Conservation (phyloP, 2,888 invertebrate genomes). For the Microplitis deprimator region DNA sequence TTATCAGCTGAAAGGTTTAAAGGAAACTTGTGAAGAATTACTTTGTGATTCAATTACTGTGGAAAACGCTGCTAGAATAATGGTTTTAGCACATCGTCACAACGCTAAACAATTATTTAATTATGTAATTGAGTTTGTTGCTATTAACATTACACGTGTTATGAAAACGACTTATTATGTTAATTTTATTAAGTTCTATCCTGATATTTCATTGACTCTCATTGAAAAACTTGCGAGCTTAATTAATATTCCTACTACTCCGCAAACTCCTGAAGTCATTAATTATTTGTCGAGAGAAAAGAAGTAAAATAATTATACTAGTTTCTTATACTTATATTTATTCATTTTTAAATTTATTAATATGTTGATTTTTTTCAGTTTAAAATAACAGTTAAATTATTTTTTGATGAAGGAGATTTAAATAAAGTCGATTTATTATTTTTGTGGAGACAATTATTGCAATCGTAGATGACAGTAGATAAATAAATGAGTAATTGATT, state of each 20-base stretch:
- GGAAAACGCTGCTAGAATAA: background rate
- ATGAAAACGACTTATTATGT: background rate
- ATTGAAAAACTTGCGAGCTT: background rate
- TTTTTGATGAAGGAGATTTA: too few species aligned
- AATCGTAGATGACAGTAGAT: too few species aligned
- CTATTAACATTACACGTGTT: background rate
- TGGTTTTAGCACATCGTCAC: background rate
- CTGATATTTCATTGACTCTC: background rate
- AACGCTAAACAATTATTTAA: background rate
- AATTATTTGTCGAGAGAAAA: background rate
- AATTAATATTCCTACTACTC: background rate
- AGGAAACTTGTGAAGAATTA: background rate
- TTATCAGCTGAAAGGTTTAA: background rate
- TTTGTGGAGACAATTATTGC: too few species aligned
- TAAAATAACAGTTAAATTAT: too few species aligned
- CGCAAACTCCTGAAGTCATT: background rate
- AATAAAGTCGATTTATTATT: too few species aligned
- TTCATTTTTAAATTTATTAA: too few species aligned
- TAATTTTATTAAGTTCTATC: background rate
- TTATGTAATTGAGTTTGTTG: background rate
- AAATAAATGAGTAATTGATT: too few species aligned
- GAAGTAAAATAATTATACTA: background rate
- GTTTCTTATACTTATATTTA: too few species aligned
- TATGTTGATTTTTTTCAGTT: too few species aligned
- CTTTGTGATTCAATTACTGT: background rate